Evolutionary conservation across 2,113 vertebrate species (phyloP), one percentile per base, ranked within the genome.

Genomic region (Phyllostomus hastatus): DNA sequence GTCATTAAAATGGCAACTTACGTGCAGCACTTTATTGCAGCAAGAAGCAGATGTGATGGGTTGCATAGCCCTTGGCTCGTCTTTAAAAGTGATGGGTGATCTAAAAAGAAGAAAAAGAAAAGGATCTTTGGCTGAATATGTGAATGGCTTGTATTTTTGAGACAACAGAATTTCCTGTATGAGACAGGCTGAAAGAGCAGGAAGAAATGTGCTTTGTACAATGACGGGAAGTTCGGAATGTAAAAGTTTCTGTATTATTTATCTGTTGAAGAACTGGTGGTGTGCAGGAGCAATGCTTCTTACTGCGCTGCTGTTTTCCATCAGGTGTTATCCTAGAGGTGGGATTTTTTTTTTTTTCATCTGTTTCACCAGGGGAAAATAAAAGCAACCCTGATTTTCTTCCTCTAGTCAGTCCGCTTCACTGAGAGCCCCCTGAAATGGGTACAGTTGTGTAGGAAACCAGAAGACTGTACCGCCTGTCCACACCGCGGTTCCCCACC

Each of bases 1-100:
- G 98, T 99, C 98, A 98, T 98, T 98, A 98, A 99, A 98, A 98
- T 98, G 98, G 97, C 98, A 97, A 97, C 89, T 95, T 98, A 76
- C 89, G 94, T 96, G 97, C 98, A 98, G 98, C 99, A 99, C 98
- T 99, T 99, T 99, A 99, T 97, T 96, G 97, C 98, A 98, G 98
- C 98, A 98, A 96, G 98, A 97, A 98, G 98, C 97, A 97, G 98
- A 97, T 88, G 94, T 50, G 17, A 97, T 96, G 76, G 85, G 97
- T 97, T 93, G 95, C 67, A 6, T 80, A 97, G 96, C 96, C 88
- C 92, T 97, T 97, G 52, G 95, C 97, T 97, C 69, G 89, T 98
- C 97, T 97, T 93, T 88, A 66, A 97, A 98, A 91, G 95, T 80
- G 91, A 97, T 87, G 96, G 97, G 94, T 81, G 95, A 97, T 95